Base-by-base conservation (phyloP, 2,888 invertebrate genomes). In the Oxystoma pomonae region DNA sequence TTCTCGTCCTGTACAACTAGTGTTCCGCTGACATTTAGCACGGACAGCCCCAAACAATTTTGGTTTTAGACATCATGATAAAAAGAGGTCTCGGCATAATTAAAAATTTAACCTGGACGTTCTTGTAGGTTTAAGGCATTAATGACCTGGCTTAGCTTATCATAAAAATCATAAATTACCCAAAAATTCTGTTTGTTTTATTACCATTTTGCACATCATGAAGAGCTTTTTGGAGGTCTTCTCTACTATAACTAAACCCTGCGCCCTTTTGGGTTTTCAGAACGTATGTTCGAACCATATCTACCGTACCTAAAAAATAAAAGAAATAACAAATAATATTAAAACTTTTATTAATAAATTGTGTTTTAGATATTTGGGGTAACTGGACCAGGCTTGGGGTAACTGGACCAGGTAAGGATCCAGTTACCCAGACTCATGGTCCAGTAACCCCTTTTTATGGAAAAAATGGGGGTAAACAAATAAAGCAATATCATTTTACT, bases 21-120 rank as follows among this genome's bases (percentile, higher is more conserved):
- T 35, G 5, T 7, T 35, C 35, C 35, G 3, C 12, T 3, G 3
- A 49, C 63, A 53, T 57, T 55, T 20, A 22, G 18, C 57, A 35
- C 62, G 62, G 55, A 65, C 51, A 12, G 58, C 62, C 12, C 66
- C 64, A 51, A n/a, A 68, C 66, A 53, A 66, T 52, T 62, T 63
- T 66, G 22, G 67, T 66, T 64, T 66, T 67, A 62, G 1, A 63
- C 66, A 49, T 68, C 68, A 21, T 63, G 62, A 53, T 56, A 68
- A 57, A 66, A 66, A 12, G 64, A 67, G 2, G 66, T 64, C 22
- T 68, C 64, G 49, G 66, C 64, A n/a, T 57, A 64, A 60, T 66
- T 66, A 35, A 20, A 68, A 18, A 68, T 66, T 55, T 59, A 55
- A 12, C 16, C 50, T 21, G 66, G 68, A 55, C 64, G 66, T 18